Evolutionary conservation across 1,140 invertebrate species (phyloP).

Genomic region (Mya arenaria): DNA sequence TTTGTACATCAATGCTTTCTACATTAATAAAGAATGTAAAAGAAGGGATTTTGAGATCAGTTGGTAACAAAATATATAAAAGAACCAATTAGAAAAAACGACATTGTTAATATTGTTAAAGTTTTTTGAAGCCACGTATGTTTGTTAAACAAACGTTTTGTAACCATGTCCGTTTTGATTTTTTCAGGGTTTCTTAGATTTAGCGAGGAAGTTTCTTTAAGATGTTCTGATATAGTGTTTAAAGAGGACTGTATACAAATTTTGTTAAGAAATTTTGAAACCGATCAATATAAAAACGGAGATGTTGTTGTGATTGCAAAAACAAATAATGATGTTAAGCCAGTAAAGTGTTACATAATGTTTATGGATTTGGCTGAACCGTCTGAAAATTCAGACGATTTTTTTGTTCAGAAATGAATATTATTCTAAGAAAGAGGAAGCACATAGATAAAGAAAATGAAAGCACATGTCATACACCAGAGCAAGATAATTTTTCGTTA

Average conservation of each 20-base stretch:
- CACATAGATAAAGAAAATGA: no score
- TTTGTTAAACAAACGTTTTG: not conserved
- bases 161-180: not conserved
- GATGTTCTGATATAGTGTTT: not conserved
- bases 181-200: not conserved
- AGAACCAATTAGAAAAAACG: not conserved
- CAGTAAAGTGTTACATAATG: not conserved
- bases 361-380: not conserved
- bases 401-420: constrained; percentile 14
- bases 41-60: not conserved
- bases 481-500: not conserved
- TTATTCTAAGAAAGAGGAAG: constrained; percentile 14
- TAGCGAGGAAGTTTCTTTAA: not conserved
- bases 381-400: not conserved
- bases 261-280: no score
- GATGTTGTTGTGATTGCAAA: not conserved
- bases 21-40: not conserved
- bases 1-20: not conserved
- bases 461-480: not conserved
- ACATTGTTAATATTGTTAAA: not conserved
- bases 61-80: not conserved
- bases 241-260: not conserved
- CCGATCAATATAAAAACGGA: not conserved
- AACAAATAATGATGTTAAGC: not conserved
- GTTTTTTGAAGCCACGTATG: not conserved